Conservation (phyloP, 2,113 vertebrate genomes). For the Malurus melanocephalus region DNA sequence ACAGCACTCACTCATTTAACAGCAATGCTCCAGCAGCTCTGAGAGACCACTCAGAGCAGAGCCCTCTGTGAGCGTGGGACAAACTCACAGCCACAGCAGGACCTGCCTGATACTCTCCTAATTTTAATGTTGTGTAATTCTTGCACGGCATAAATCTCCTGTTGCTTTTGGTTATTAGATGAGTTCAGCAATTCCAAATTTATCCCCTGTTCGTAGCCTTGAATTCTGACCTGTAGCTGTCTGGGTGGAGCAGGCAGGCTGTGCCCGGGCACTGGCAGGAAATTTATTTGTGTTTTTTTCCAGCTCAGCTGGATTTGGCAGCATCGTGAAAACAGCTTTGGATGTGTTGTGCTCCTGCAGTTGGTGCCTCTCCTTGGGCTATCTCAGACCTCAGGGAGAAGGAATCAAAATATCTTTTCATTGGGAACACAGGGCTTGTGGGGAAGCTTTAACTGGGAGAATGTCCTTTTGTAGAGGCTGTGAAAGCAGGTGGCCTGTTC, state of each 20-base stretch:
- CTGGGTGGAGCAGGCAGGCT: not conserved
- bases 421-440: not conserved
- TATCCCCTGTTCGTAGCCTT: not conserved
- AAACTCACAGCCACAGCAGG: not conserved
- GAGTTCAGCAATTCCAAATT: not conserved
- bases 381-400: not conserved
- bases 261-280: not conserved
- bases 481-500: not conserved
- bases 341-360: not conserved
- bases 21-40: not conserved
- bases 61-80: not conserved
- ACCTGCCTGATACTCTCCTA: not conserved
- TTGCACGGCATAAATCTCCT: not conserved
- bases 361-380: not conserved
- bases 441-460: not conserved
- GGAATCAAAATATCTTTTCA: not conserved
- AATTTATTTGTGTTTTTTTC: not conserved
- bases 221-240: not conserved
- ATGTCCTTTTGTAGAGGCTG: not conserved
- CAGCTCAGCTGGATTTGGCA: not conserved
- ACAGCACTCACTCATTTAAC: not conserved
- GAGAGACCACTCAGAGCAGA: not conserved
- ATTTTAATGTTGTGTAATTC: not conserved
- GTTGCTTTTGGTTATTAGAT: not conserved
- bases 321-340: not conserved